phyloP scores from a whole-genome alignment of 2,113 vertebrate genomes.

The Psophia crepitans region DNA sequence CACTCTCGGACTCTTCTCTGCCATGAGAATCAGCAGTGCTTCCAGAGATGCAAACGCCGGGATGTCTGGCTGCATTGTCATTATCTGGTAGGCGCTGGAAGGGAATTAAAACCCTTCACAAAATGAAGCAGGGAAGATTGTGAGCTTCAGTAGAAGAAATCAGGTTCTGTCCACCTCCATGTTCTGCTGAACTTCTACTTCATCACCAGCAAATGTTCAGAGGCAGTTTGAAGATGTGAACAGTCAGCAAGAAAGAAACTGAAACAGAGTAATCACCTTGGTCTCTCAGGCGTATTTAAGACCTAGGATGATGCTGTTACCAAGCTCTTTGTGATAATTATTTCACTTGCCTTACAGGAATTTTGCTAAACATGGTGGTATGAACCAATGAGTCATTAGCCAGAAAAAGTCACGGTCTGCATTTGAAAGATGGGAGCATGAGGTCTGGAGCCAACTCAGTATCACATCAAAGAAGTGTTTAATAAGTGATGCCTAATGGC shows the following conservation, averaged over 20 bases:
- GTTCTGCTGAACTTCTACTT: background rate
- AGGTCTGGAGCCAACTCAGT: conserved; percentile 7
- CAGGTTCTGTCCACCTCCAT: background rate
- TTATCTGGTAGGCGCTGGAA: background rate
- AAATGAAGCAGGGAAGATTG: background rate
- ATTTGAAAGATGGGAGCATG: conserved; percentile 26
- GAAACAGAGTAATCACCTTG: background rate
- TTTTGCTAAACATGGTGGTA: background rate
- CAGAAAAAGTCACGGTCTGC: conserved; percentile 24
- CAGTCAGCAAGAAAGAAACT: conserved; percentile 3
- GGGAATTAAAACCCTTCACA: background rate
- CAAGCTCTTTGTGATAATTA: conserved; percentile 30
- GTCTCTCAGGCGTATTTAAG: background rate
- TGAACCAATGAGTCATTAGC: conserved; percentile 37
- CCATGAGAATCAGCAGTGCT: background rate
- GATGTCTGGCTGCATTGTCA: background rate
- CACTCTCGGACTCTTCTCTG: background rate
- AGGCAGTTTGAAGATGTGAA: background rate
- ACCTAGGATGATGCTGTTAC: background rate
- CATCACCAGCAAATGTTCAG: background rate
- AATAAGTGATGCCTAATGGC: conserved; percentile 41
- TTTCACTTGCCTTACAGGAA: conserved; percentile 19
- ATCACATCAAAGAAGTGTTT: conserved; percentile 60
- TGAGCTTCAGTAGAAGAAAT: background rate
- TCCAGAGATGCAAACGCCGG: background rate